A percentile compares a stretch with the other conserved stretches of the same genome.
These are phyloP conservation scores for Mesorhabditis sp. DNA, from an alignment of 2,888 invertebrate species.

Conservation along the genomic window DNA sequence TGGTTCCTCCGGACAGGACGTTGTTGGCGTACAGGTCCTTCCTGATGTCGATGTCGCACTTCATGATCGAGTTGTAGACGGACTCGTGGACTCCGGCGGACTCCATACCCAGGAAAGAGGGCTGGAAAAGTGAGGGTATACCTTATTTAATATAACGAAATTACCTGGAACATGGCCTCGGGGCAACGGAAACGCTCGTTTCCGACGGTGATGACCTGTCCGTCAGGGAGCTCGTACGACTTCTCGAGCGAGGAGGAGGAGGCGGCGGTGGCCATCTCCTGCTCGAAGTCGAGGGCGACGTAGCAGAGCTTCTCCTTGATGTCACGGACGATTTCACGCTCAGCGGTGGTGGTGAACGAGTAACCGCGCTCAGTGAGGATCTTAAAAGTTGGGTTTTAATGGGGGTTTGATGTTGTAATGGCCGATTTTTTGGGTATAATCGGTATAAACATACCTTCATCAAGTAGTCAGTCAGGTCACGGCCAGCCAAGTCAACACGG, in stretches of 20 bases:
- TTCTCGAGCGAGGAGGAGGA: constrained; percentile 83
- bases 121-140: constrained; percentile 59
- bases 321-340: constrained; percentile 85
- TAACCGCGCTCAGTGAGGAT: constrained; percentile 61
- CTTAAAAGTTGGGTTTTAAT: constrained; percentile 12
- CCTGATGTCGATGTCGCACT: constrained; percentile 85
- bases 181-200: constrained; percentile 80
- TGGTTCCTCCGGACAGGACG: constrained; percentile 62
- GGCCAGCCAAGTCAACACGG: constrained; percentile 63
- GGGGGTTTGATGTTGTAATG: no score
- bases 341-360: constrained; percentile 58
- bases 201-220: constrained; percentile 68
- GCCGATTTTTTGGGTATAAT: no score
- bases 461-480: constrained; percentile 64
- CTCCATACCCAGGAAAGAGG: constrained; percentile 74
- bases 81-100: constrained; percentile 67
- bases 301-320: constrained; percentile 92
- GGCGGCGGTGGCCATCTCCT: constrained; percentile 83
- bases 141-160: not conserved
- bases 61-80: constrained; percentile 82
- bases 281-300: constrained; percentile 95
- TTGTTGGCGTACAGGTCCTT: constrained; percentile 79
- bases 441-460: constrained; percentile 51
- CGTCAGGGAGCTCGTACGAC: constrained; percentile 81
- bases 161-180: constrained; percentile 77